Base-by-base conservation (phyloP, 2,113 vertebrate species). In the Hippocampus abdominalis region DNA sequence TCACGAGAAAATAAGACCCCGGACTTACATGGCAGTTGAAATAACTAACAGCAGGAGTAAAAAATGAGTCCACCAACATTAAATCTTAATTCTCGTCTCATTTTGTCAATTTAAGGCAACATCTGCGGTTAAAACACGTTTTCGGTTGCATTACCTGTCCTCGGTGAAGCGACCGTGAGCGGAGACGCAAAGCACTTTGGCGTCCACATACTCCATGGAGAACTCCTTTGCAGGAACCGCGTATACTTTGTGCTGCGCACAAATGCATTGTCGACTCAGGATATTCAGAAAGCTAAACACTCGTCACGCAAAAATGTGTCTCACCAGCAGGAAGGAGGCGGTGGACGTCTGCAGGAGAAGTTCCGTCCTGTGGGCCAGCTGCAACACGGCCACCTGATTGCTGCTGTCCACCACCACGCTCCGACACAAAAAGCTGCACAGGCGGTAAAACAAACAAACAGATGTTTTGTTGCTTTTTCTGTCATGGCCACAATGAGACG, bases 401-500 rank as follows among this genome's bases (percentile, higher is more conserved):
- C 56, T 80, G 53, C 72, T 65, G 0, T 97, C 94, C 1, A 95
- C 88, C 0, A 92, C 94, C 5, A 91, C 63, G 0, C 95, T 97
- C 74, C 96, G 94, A 70, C 97, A 98, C 62, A 94, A 92, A 74
- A 94, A 92, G 68, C 97, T 98, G 82, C 36, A 78, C 13, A 70
- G 1, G 36, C 8, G 68, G n/a, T 3, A 64, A 59, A 16, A 20
- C 40, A 36, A 36, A 36, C 62, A 79, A n/a, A 53, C 13, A 61
- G 8, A 12, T 0, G 46, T 36, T 6, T 36, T 36, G 32, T 36
- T 36, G 32, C 6, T 36, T 36, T 36, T 36, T 36, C 32, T 36
- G 32, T 36, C 32, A 6, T 36, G 32, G 5, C 32, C 1, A 36
- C 32, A 36, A 36, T 36, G 32, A 36, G 5, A 36, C 32, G 5